These are phyloP conservation scores for Sarcoramphus papa DNA, from an alignment of 2,797 vertebrate genomes.

Conservation along the genomic window DNA sequence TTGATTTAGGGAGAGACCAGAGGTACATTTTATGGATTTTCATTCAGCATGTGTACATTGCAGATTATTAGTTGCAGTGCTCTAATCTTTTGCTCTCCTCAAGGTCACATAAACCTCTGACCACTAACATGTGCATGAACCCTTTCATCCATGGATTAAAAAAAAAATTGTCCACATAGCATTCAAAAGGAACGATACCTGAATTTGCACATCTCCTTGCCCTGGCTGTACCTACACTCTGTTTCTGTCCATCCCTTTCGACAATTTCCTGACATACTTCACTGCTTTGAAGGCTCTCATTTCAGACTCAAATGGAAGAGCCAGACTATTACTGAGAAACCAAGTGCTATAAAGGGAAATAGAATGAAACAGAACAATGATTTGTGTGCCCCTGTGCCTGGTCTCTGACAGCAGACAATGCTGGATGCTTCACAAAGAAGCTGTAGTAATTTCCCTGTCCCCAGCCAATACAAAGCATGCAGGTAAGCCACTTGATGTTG, in stretches of 20 bases:
- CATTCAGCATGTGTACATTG: neutral
- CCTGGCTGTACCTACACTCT: neutral
- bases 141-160: neutral
- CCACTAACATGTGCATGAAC: too few relatives aligned
- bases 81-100: neutral
- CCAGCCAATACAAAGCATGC: neutral
- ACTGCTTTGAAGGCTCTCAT: neutral
- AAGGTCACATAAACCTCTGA: neutral
- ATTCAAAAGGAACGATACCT: neutral
- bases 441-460: neutral
- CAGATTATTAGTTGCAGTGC: neutral
- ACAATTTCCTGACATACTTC: neutral
- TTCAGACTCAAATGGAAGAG: neutral
- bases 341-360: neutral
- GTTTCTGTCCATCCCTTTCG: neutral
- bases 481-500: neutral
- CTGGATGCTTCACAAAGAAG: neutral
- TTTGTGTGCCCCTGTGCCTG: neutral
- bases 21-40: neutral
- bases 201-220: neutral
- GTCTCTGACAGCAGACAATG: neutral
- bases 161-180: neutral
- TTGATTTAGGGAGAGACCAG: neutral
- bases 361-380: neutral
- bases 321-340: neutral